Evolutionary conservation across 2,888 invertebrate genomes (phyloP).

Genomic region (Drosophila quinaria): DNA sequence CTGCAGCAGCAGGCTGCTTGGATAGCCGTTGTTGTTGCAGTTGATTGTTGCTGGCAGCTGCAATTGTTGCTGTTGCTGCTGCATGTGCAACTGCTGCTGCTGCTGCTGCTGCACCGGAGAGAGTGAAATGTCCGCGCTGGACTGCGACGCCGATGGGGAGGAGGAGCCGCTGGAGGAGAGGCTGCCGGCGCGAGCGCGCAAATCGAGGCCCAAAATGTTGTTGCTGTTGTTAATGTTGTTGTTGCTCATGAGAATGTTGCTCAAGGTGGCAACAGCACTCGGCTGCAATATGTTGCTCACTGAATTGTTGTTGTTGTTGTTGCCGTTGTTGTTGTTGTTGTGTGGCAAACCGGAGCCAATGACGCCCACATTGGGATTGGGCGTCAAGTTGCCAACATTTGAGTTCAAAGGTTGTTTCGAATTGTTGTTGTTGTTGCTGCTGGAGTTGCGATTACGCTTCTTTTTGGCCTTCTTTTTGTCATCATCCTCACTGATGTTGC

Average conservation of each 20-base stretch:
- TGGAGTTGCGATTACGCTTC: constrained; percentile 89
- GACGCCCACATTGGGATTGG: constrained; percentile 83
- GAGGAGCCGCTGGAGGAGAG: constrained; percentile 92
- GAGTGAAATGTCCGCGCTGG: constrained; percentile 89
- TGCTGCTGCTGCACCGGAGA: constrained; percentile 77
- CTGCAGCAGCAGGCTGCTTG: constrained; percentile 53
- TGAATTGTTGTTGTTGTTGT: constrained; percentile 29
- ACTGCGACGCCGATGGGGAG: constrained; percentile 91
- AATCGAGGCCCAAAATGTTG: constrained; percentile 83
- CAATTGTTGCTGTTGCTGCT: constrained; percentile 55
- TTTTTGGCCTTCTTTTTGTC: constrained; percentile 88
- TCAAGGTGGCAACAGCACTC: constrained; percentile 66
- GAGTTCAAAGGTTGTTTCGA: constrained; percentile 85
- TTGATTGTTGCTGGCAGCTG: constrained; percentile 26
- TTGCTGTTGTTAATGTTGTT: constrained; percentile 38
- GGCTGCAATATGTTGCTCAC: constrained; percentile 53
- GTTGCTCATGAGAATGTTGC: constrained; percentile 63
- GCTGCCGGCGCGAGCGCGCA: constrained; percentile 91
- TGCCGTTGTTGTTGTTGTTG: constrained; percentile 53
- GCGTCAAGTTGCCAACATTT: constrained; percentile 64
- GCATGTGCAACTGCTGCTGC: constrained; percentile 53
- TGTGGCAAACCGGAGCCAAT: constrained; percentile 83
- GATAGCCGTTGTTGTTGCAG: constrained; percentile 33
- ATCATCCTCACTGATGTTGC: constrained; percentile 85
- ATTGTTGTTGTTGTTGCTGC: constrained; percentile 66